A percentile compares a stretch with the other conserved stretches of the same genome.
These are phyloP conservation scores for Eidolon helvum DNA, from an alignment of 2,113 vertebrate genomes.

Conservation along the genomic window DNA sequence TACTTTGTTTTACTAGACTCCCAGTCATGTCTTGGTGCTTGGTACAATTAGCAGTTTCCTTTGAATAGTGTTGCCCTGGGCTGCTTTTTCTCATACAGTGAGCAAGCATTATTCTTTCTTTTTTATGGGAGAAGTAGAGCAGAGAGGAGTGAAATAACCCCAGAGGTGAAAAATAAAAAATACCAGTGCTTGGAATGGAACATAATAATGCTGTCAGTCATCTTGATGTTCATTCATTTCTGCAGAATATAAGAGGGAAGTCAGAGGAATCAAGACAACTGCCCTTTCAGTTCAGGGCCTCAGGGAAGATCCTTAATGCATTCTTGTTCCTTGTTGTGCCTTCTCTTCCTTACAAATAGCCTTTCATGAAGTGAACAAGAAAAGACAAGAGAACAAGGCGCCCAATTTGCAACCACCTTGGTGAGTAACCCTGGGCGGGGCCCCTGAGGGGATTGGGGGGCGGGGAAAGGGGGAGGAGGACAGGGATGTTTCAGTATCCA, in stretches of 20 bases:
- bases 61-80: not conserved
- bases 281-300: slow-evolving; percentile 30
- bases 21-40: not conserved
- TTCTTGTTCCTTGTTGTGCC: not conserved
- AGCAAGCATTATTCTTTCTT: not conserved
- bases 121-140: slow-evolving; percentile 14
- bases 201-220: not conserved
- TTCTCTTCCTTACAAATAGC: slow-evolving; percentile 33
- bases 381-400: not conserved
- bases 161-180: slow-evolving; percentile 19
- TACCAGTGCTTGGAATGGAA: not conserved
- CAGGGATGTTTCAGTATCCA: not conserved
- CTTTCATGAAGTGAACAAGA: slow-evolving; percentile 62
- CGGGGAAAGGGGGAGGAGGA: not conserved
- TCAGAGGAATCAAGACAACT: not conserved
- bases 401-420: not conserved
- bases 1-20: not conserved
- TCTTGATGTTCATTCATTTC: slow-evolving; percentile 31
- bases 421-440: slow-evolving; percentile 49
- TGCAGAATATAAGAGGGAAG: slow-evolving; percentile 29
- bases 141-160: not conserved
- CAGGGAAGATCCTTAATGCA: slow-evolving; percentile 40
- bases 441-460: not conserved
- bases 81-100: not conserved
- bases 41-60: not conserved